Evolutionary conservation across 2,797 vertebrate genomes (phyloP), one percentile per base, ranked within the genome.

Genomic region (Circus cinereus): DNA sequence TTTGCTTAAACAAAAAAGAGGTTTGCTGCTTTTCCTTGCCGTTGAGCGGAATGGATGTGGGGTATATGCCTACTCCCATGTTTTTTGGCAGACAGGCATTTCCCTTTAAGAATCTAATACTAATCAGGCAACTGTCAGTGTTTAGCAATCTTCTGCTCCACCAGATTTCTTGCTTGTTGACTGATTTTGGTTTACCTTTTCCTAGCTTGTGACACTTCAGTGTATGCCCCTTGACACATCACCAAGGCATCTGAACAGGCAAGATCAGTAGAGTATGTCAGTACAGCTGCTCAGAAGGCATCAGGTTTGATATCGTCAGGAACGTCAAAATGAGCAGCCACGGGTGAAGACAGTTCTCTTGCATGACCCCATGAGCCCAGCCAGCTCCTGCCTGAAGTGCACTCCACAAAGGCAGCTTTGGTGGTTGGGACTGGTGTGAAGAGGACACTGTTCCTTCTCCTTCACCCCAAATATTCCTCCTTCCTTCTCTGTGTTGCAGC

Each of bases 121-220:
- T 88, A 65, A 87, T 73, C 69, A 88, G 82, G 40, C 72, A 94
- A 77, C 89, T 87, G 94, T 68, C 78, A 92, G 64, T 54, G 59
- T 79, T 97, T 45, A 82, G 36, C 76, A 94, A 34, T 90, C 95
- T 95, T 93, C 90, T 96, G 94, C 92, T 92, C 69, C 88, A 76
- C 84, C 72, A 95, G 75, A 77, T 63, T 89, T 60, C 43, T 81
- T 65, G 64, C 69, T 60, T 48, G 40, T 78, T 93, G 95, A 83
- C 76, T 83, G 88, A 56, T 72, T 82, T 62, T 92, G 92, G 89
- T 75, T 96, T 94, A 86, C 78, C 84, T 91, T 92, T 94, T 69
- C 29, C 79, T 70, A 48, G 84, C 64, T 87, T 32, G 50, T 79
- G 94, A 92, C 1, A 68, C 78, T 88, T 86, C 91, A 78, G 36